phyloP scores from a whole-genome alignment of 2,113 vertebrate species.

The Laticauda colubrina region DNA sequence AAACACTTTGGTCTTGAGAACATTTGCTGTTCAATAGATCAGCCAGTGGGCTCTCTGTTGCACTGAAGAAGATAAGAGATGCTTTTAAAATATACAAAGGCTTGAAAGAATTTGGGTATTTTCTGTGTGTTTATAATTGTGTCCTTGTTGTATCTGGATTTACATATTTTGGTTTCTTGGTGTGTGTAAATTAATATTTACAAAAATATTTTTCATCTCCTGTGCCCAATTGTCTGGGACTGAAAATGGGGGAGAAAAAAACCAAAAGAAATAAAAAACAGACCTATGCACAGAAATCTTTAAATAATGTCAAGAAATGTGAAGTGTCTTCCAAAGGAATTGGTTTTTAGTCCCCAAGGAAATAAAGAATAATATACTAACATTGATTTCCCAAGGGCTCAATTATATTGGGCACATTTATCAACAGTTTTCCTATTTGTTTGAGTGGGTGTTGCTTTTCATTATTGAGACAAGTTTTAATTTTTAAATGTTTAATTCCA shows the following conservation, averaged over 20 bases:
- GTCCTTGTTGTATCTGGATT: not conserved
- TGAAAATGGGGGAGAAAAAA: not conserved
- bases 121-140: not conserved
- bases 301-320: not conserved
- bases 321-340: not conserved
- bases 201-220: not conserved
- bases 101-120: not conserved
- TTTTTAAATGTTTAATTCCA: slow-evolving; percentile 30
- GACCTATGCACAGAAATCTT: not conserved
- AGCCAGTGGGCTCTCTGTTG: not conserved
- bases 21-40: not conserved
- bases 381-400: slow-evolving; percentile 13
- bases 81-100: not conserved
- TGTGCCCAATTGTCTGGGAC: not conserved
- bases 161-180: not conserved
- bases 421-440: slow-evolving; percentile 1
- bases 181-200: slow-evolving; percentile 11
- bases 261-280: not conserved
- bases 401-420: not conserved
- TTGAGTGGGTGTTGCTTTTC: not conserved
- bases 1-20: not conserved
- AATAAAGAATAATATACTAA: not conserved
- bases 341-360: slow-evolving; percentile 25
- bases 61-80: not conserved
- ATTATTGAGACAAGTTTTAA: slow-evolving; percentile 35